Evolutionary conservation across 1,140 invertebrate species (phyloP).

Genomic region (Gryllus bimaculatus): DNA sequence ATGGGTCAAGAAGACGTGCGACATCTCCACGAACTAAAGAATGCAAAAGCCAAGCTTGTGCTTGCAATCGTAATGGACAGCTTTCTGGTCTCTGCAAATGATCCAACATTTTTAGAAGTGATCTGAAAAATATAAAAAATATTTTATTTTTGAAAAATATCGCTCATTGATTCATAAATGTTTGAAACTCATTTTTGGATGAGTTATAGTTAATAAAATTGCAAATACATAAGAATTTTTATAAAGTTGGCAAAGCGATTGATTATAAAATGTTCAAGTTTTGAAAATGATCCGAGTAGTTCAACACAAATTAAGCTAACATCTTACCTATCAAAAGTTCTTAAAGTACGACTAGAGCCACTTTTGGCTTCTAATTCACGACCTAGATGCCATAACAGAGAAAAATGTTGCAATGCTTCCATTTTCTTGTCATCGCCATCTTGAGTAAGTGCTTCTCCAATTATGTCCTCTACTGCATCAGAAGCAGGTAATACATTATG

Average conservation of each 20-base stretch:
- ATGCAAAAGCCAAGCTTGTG: conserved; percentile 63
- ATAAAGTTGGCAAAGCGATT: no score
- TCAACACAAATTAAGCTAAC: conserved; percentile 16
- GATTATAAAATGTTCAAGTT: background rate
- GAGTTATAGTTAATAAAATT: no score
- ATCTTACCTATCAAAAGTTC: conserved; percentile 45
- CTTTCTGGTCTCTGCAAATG: conserved; percentile 58
- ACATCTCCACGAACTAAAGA: conserved; percentile 67
- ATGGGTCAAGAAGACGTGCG: conserved; percentile 65
- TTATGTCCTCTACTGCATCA: conserved; percentile 56
- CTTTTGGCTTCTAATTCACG: conserved; percentile 48
- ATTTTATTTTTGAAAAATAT: no score
- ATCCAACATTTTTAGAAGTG: conserved; percentile 41
- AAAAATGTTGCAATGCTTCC: conserved; percentile 63
- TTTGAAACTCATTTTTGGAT: no score
- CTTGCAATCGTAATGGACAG: conserved; percentile 55
- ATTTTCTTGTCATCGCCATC: conserved; percentile 43
- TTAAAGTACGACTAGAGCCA: conserved; percentile 38
- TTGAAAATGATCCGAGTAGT: background rate
- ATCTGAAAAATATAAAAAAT: background rate
- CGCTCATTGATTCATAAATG: no score
- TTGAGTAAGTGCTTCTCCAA: conserved; percentile 44
- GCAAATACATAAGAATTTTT: no score
- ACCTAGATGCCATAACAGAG: conserved; percentile 70
- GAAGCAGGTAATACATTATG: conserved; percentile 54